Conservation (phyloP, 2,888 invertebrate species). For the Parnassius smintheus region DNA sequence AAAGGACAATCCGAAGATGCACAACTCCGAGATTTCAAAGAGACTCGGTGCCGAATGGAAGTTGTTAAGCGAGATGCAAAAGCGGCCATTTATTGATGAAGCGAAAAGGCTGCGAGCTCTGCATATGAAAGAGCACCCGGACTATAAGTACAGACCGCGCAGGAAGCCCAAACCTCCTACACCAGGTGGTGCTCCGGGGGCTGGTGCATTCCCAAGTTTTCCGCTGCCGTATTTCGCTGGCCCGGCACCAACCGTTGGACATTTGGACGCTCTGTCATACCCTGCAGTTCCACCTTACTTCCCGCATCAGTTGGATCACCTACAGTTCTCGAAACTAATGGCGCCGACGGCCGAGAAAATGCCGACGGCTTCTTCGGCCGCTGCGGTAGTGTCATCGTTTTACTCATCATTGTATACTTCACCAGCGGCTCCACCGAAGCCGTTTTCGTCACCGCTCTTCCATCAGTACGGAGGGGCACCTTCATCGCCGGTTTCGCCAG, state of each 20-base stretch:
- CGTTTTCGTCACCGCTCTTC: slow-evolving; percentile 76
- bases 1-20: slow-evolving; percentile 96
- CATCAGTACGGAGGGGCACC: slow-evolving; percentile 77
- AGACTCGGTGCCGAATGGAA: slow-evolving; percentile 97
- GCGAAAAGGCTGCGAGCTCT: slow-evolving; percentile 92
- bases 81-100: slow-evolving; percentile 96
- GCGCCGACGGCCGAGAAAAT: slow-evolving; percentile 69
- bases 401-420: slow-evolving; percentile 85
- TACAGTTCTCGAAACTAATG: slow-evolving; percentile 83
- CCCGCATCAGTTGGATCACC: slow-evolving; percentile 86
- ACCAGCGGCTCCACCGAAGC: slow-evolving; percentile 74
- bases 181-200: slow-evolving; percentile 68
- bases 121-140: slow-evolving; percentile 96
- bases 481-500: slow-evolving; percentile 71
- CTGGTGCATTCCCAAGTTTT: slow-evolving; percentile 83
- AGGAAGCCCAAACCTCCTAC: slow-evolving; percentile 90
- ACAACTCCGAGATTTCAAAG: slow-evolving; percentile 94
- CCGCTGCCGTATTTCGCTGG: slow-evolving; percentile 84
- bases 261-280: slow-evolving; percentile 83
- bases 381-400: slow-evolving; percentile 84
- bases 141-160: slow-evolving; percentile 93
- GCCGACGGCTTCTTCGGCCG: slow-evolving; percentile 75
- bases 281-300: slow-evolving; percentile 87
- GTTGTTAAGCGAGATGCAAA: slow-evolving; percentile 90
- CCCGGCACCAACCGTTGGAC: slow-evolving; percentile 79